These are phyloP conservation scores for Drosophila nigritarsus DNA, from an alignment of 2,888 invertebrate species.

Conservation along the genomic window DNA sequence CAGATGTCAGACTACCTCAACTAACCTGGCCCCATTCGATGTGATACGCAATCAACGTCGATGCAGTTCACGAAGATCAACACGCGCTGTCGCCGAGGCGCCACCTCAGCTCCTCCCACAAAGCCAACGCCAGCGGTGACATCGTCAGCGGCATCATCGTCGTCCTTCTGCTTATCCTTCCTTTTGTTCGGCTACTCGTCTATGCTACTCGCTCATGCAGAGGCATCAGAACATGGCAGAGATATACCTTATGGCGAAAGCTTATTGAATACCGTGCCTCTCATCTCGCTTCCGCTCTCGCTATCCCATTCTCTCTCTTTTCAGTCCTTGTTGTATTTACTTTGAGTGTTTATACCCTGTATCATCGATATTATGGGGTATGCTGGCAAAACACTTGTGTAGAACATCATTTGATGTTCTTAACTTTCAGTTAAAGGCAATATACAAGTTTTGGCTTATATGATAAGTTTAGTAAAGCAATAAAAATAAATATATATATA, in stretches of 20 bases:
- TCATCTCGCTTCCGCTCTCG: not conserved
- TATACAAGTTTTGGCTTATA: not conserved
- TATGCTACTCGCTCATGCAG: slow-evolving; percentile 26
- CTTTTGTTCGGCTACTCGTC: not conserved
- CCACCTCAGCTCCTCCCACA: not conserved
- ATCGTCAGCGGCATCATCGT: slow-evolving; percentile 8
- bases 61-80: slow-evolving; percentile 39
- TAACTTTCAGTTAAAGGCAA: not conserved
- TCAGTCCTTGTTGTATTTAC: slow-evolving; percentile 11
- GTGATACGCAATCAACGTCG: slow-evolving; percentile 39
- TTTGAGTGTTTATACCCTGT: slow-evolving; percentile 2
- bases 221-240: slow-evolving; percentile 27
- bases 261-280: slow-evolving; percentile 17
- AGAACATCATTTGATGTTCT: not conserved
- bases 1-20: slow-evolving; percentile 11
- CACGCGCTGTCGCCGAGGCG: not conserved
- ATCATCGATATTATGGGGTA: not conserved
- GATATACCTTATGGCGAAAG: slow-evolving; percentile 23
- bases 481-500: not conserved
- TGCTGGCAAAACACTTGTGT: not conserved
- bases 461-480: not conserved
- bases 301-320: not conserved
- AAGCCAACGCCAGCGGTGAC: slow-evolving; percentile 12
- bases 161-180: slow-evolving; percentile 1
- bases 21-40: slow-evolving; percentile 3